phyloP scores from a whole-genome alignment of 2,888 invertebrate genomes.

The Lasioglossum lativentre region DNA sequence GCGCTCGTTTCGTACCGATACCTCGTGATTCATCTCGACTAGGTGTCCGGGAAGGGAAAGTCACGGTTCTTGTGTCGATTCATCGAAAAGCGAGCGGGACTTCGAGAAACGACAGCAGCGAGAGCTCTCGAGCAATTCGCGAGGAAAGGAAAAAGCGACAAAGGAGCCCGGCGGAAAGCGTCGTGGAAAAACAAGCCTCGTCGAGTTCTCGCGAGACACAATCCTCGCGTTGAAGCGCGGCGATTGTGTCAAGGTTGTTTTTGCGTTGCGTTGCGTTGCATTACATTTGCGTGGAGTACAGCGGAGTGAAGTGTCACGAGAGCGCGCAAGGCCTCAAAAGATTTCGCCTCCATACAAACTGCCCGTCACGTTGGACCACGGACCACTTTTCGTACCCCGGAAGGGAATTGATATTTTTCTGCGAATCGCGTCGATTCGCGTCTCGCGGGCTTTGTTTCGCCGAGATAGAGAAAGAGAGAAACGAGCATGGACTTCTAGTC shows the following conservation, averaged over 20 bases:
- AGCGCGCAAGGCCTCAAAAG: slow-evolving; percentile 51
- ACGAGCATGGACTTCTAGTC: not conserved
- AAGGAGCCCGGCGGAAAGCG: slow-evolving; percentile 20
- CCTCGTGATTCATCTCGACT: no score
- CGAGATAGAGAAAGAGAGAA: not conserved
- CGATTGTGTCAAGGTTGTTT: slow-evolving; percentile 79
- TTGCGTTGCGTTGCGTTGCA: slow-evolving; percentile 73
- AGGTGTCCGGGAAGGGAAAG: not conserved
- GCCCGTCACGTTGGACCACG: not conserved
- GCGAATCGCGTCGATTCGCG: not conserved
- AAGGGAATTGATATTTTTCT: not conserved
- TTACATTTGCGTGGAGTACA: not conserved
- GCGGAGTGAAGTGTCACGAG: slow-evolving; percentile 45
- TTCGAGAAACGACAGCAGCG: not conserved
- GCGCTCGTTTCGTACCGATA: not conserved
- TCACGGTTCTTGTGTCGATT: not conserved
- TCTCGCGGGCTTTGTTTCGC: not conserved
- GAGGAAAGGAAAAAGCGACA: not conserved
- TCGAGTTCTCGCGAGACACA: slow-evolving; percentile 56
- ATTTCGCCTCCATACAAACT: slow-evolving; percentile 27
- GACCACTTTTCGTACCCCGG: not conserved
- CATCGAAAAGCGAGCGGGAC: not conserved
- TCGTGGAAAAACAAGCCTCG: slow-evolving; percentile 42
- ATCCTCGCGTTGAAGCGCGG: slow-evolving; percentile 54
- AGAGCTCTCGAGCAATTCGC: slow-evolving; percentile 4